Conservation (phyloP, 2,888 invertebrate genomes). For the Nymphalis polychloros region DNA sequence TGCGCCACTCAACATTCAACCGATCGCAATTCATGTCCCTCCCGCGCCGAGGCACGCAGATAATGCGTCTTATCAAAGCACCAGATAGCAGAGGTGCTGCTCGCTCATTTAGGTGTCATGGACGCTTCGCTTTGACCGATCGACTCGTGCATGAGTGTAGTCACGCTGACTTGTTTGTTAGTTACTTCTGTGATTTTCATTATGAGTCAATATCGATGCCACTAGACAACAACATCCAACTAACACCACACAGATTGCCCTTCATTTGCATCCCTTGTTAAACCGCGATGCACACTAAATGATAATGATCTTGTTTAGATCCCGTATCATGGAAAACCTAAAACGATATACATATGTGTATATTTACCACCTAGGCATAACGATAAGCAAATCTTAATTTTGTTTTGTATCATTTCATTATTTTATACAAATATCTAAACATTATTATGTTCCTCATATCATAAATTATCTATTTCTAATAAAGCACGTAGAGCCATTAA, state of each 20-base stretch:
- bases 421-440: too few relatives aligned
- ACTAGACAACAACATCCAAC: conserved; percentile 48
- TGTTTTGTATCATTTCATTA: too few relatives aligned
- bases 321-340: too few relatives aligned
- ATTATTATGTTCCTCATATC: too few relatives aligned
- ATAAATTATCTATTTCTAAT: too few relatives aligned
- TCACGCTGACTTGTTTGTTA: conserved; percentile 61
- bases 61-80: conserved; percentile 75
- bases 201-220: conserved; percentile 56
- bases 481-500: too few relatives aligned
- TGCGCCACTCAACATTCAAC: conserved; percentile 54
- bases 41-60: conserved; percentile 70
- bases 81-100: conserved; percentile 80
- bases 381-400: too few relatives aligned
- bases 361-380: too few relatives aligned
- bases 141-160: conserved; percentile 59
- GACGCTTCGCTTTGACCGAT: conserved; percentile 62
- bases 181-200: conserved; percentile 57
- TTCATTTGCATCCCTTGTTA: conserved; percentile 19
- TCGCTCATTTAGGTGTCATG: conserved; percentile 77
- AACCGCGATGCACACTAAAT: conserved; percentile 14
- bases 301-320: not conserved
- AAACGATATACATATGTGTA: too few relatives aligned
- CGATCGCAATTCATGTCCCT: conserved; percentile 57
- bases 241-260: conserved; percentile 18